Base-by-base conservation (phyloP, 2,113 vertebrate genomes). In the Erythrocercus mccallii region DNA sequence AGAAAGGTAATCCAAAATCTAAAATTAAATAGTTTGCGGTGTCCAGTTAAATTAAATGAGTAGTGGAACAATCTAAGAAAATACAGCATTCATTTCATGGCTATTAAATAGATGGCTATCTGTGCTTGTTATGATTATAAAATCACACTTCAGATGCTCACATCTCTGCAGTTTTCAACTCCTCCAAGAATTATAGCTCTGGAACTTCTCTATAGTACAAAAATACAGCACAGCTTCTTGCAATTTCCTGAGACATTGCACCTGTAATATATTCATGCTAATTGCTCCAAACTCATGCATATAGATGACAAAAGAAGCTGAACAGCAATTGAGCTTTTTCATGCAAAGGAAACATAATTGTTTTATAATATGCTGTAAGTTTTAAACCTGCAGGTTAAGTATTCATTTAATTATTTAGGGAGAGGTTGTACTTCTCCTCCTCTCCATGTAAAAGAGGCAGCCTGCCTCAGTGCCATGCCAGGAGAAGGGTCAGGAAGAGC, bases 181-280 rank as follows among this genome's bases (percentile, higher is more conserved):
- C 35, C 78, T 90, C 38, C 54, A 60, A 73, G 90, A 83, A n/a
- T 81, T 91, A 84, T 33, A 85, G 19, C 40, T 84, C 65, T 51
- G 50, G 51, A n/a, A 88, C 28, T 86, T 33, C 79, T 88, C 69
- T 88, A 12, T 19, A 37, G 40, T 23, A 56, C 25, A 65, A 83
- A 95, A 90, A 58, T 54, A 62, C 17, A 77, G 60, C 44, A 78
- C 69, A 94, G 76, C 60, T 86, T 84, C 92, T 90, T 88, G 37
- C 64, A 86, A 31, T 95, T 96, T 96, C 80, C 92, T 94, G 91
- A 92, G 85, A 95, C 71, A 74, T 18, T 84, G 44, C 64, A 94
- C 92, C 93, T 95, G 95, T 94, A 88, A 86, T 96, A 95, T 90
- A 93, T 92, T 92, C 79, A 68, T 74, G 70, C 20, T 96, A 94